Conservation (phyloP, 2,888 invertebrate species). For the Pheosia tremula region DNA sequence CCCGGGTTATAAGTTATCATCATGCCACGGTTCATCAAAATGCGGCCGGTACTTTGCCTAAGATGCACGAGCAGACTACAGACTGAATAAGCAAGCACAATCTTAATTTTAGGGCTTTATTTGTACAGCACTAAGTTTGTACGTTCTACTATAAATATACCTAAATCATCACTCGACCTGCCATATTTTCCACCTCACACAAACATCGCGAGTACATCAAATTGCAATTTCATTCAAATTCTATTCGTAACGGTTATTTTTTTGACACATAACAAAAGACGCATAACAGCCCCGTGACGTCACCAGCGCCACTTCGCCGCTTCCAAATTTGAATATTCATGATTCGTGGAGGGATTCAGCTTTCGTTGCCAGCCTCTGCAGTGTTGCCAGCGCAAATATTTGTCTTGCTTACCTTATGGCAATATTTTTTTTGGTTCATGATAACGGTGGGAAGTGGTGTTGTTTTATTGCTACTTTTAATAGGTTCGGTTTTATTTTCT, state of each 20-base stretch:
- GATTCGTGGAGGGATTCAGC: slow-evolving; percentile 25
- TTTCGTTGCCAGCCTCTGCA: slow-evolving; percentile 15
- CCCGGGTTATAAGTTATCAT: too few relatives aligned
- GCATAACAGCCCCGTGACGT: slow-evolving; percentile 18
- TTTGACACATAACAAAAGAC: slow-evolving; percentile 30
- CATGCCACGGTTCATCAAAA: too few relatives aligned
- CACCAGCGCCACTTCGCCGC: slow-evolving; percentile 14
- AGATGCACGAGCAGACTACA: too few relatives aligned
- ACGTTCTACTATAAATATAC: too few relatives aligned
- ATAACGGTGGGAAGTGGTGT: slow-evolving; percentile 12
- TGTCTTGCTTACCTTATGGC: slow-evolving; percentile 36
- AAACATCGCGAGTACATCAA: neutral
- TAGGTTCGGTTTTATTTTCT: slow-evolving; percentile 1
- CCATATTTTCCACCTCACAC: too few relatives aligned
- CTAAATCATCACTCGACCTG: too few relatives aligned
- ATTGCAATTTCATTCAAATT: slow-evolving; percentile 10
- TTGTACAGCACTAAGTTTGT: too few relatives aligned
- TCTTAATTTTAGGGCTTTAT: too few relatives aligned
- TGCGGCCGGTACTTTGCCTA: too few relatives aligned
- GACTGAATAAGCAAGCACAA: too few relatives aligned
- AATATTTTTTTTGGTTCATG: slow-evolving; percentile 37
- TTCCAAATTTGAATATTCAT: slow-evolving; percentile 39
- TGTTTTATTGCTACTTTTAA: slow-evolving; percentile 22
- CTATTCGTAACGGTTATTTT: slow-evolving; percentile 18
- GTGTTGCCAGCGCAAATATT: slow-evolving; percentile 37